Percentiles rank a stretch among this genome's conserved stretches.
These are phyloP conservation scores for Petrocephalus schoutedeni DNA, from an alignment of 2,797 vertebrate genomes.

Conservation along the genomic window DNA sequence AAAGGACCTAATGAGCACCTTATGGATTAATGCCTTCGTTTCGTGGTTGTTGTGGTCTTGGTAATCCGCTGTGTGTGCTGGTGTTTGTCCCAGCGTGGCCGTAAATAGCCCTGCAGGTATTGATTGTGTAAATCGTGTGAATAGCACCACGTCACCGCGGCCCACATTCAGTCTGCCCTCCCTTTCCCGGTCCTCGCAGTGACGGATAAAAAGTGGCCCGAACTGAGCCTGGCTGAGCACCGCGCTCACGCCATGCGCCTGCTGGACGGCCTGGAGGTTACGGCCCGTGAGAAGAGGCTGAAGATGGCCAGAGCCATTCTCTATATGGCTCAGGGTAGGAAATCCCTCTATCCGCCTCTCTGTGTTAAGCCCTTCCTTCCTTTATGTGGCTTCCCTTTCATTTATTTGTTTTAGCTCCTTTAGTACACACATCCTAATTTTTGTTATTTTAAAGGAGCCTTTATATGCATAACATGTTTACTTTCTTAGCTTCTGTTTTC, in stretches of 20 bases:
- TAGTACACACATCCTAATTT: background rate
- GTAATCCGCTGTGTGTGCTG: background rate
- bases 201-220: constrained; percentile 80
- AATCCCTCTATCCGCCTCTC: background rate
- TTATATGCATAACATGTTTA: background rate
- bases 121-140: background rate
- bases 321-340: constrained; percentile 88
- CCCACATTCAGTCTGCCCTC: background rate
- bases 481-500: background rate
- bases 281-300: constrained; percentile 79
- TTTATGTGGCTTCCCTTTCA: background rate
- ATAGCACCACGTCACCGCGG: background rate
- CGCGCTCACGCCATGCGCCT: constrained; percentile 89
- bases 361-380: background rate
- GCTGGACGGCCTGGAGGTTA: constrained; percentile 87
- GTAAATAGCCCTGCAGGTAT: background rate
- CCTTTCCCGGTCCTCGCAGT: constrained; percentile 57
- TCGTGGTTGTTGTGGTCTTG: background rate
- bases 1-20: background rate
- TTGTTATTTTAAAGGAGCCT: background rate
- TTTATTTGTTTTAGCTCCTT: background rate
- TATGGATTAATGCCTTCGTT: background rate
- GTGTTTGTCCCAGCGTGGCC: background rate
- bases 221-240: constrained; percentile 80
- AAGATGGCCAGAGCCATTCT: constrained; percentile 87